Evolutionary conservation across 2,888 invertebrate genomes (phyloP).

Genomic region (Eudemis profundana): DNA sequence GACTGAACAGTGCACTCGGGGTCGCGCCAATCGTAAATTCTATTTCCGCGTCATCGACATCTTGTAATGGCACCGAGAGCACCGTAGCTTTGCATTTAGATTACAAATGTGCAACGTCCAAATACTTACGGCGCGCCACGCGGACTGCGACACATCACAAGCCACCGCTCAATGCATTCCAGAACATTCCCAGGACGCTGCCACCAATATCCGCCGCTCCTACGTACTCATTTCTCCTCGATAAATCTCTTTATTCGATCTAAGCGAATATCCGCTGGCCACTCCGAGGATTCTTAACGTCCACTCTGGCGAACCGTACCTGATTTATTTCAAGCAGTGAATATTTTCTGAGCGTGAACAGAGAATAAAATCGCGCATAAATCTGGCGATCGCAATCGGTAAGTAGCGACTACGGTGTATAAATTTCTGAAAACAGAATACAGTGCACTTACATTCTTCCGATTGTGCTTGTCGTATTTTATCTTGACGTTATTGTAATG

Average conservation of each 20-base stretch:
- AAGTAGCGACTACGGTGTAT: conserved; percentile 59
- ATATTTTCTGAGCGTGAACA: conserved; percentile 58
- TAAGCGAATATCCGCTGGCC: conserved; percentile 62
- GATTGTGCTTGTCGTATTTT: conserved; percentile 69
- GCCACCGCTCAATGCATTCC: conserved; percentile 56
- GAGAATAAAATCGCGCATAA: conserved; percentile 61
- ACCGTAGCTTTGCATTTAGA: conserved; percentile 64
- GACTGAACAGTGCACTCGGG: conserved; percentile 53
- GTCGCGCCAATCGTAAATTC: conserved; percentile 70
- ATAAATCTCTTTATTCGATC: conserved; percentile 64
- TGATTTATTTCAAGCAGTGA: conserved; percentile 48
- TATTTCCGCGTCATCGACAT: conserved; percentile 74
- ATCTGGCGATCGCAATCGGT: conserved; percentile 63
- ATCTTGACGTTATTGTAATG: conserved; percentile 76
- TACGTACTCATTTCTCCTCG: conserved; percentile 57
- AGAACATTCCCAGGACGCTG: conserved; percentile 61
- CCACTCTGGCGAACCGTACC: conserved; percentile 40
- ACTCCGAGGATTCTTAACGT: conserved; percentile 55
- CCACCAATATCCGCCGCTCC: conserved; percentile 48
- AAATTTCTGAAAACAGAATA: conserved; percentile 60
- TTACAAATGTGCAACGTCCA: conserved; percentile 57
- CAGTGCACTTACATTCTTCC: conserved; percentile 62
- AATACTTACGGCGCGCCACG: conserved; percentile 61
- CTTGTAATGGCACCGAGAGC: conserved; percentile 56
- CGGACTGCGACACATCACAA: conserved; percentile 63